Evolutionary conservation across 2,888 invertebrate species (phyloP), one percentile per base, ranked within the genome.

Genomic region (Alcis repandata): DNA sequence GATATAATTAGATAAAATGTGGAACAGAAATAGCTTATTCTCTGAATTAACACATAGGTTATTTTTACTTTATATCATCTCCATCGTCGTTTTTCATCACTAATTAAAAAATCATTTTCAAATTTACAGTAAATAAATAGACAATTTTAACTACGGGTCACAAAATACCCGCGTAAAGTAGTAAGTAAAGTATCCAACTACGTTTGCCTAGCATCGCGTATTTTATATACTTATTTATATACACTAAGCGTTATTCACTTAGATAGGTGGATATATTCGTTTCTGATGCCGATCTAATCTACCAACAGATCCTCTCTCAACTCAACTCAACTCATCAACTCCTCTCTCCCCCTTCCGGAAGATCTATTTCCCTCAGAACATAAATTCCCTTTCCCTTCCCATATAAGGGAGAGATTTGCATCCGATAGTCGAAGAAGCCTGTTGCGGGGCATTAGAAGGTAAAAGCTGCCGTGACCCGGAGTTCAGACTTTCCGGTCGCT

Each of bases 311-410:
- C 19, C 40, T n/a, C 48, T 41, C n/a, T n/a, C n/a, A n/a, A n/a
- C n/a, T n/a, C n/a, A n/a, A n/a, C n/a, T n/a, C n/a, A n/a, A n/a
- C n/a, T n/a, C n/a, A n/a, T n/a, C n/a, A 48, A 61, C 38, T 51
- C 19, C 33, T 36, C 11, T 43, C 32, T 32, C 33, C 17, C n/a
- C 36, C 32, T 46, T 53, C 58, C 64, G 59, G 64, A 59, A 63
- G 52, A 13, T 20, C 41, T 41, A 43, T 57, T 51, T 17, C 45
- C 10, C n/a, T 32, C 15, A 33, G 22, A 38, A 54, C 41, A 41
- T 64, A 59, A 64, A 64, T 40, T 56, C n/a, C 59, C 63, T 59
- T 64, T 49, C 59, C 54, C 41, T 58, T 64, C 46, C 59, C 59
- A 11, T 38, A 19, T 32, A 54, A 54, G 64, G 58, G 32, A 22